Conservation (phyloP, 2,888 invertebrate genomes). For the Orthonevra nobilis region DNA sequence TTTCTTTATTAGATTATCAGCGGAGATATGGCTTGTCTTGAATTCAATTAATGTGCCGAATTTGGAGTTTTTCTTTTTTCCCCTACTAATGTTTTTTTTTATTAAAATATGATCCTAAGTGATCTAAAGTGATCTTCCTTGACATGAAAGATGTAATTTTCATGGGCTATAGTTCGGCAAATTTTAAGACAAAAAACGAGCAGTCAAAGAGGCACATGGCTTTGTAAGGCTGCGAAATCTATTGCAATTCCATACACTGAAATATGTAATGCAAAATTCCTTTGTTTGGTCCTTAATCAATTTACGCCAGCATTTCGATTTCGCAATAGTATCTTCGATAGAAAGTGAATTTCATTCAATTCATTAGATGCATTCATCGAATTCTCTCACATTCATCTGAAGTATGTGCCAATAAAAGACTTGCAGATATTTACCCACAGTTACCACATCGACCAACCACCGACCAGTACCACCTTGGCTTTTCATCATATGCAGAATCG, state of each 20-base stretch:
- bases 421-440: constrained; percentile 1
- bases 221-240: too few relatives aligned
- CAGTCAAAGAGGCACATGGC: too few relatives aligned
- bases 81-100: too few relatives aligned
- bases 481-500: too few relatives aligned
- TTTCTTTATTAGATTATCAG: constrained; percentile 25
- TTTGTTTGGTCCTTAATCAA: too few relatives aligned
- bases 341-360: constrained; percentile 43
- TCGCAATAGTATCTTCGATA: neutral
- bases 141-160: too few relatives aligned
- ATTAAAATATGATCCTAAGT: too few relatives aligned
- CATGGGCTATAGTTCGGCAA: too few relatives aligned
- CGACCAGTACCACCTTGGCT: constrained; percentile 8
- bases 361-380: constrained; percentile 22
- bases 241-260: too few relatives aligned
- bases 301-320: neutral
- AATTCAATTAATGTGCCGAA: constrained; percentile 11
- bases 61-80: constrained; percentile 17
- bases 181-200: too few relatives aligned
- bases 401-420: constrained; percentile 15
- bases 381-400: constrained; percentile 10
- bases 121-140: too few relatives aligned
- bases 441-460: neutral
- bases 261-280: too few relatives aligned
- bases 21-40: constrained; percentile 11